Evolutionary conservation across 2,113 vertebrate genomes (phyloP).

Genomic region (Vulpes ferrilata): DNA sequence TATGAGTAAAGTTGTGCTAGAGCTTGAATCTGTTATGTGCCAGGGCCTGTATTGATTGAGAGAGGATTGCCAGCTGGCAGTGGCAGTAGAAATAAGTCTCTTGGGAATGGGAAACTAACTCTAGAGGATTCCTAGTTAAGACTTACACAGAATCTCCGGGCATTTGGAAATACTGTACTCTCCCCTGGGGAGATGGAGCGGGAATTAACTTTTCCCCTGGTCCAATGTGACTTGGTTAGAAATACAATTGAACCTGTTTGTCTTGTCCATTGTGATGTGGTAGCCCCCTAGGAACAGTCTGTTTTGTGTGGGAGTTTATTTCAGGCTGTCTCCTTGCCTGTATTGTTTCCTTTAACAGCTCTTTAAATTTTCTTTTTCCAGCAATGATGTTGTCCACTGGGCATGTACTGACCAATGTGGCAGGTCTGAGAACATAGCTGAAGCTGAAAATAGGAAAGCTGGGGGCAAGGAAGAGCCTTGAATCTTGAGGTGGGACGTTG

Average conservation of each 20-base stretch:
- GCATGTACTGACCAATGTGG: constrained; percentile 87
- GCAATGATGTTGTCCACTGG: constrained; percentile 95
- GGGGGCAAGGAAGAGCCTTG: constrained; percentile 90
- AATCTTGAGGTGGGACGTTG: constrained; percentile 93
- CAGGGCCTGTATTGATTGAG: constrained; percentile 70
- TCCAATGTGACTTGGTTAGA: constrained; percentile 62
- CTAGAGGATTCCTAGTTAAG: constrained; percentile 60
- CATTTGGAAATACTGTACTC: constrained; percentile 41
- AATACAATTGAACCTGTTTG: constrained; percentile 64
- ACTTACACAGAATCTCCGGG: constrained; percentile 23
- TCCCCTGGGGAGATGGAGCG: constrained; percentile 56
- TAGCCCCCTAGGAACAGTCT: constrained; percentile 52
- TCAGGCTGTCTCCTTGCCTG: constrained; percentile 72
- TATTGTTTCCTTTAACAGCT: constrained; percentile 77
- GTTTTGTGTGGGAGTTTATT: constrained; percentile 75
- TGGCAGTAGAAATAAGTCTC: constrained; percentile 52
- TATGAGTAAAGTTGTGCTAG: constrained; percentile 76
- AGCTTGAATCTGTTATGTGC: constrained; percentile 73
- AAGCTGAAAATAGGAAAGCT: constrained; percentile 87
- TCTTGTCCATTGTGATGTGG: constrained; percentile 63
- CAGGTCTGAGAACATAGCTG: constrained; percentile 93
- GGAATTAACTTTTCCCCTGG: constrained; percentile 52
- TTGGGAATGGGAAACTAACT: constrained; percentile 58
- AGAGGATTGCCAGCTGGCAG: constrained; percentile 70
- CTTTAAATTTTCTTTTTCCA: constrained; percentile 89